Base-by-base conservation (phyloP, 2,797 vertebrate species). In the Erpetoichthys calabaricus region DNA sequence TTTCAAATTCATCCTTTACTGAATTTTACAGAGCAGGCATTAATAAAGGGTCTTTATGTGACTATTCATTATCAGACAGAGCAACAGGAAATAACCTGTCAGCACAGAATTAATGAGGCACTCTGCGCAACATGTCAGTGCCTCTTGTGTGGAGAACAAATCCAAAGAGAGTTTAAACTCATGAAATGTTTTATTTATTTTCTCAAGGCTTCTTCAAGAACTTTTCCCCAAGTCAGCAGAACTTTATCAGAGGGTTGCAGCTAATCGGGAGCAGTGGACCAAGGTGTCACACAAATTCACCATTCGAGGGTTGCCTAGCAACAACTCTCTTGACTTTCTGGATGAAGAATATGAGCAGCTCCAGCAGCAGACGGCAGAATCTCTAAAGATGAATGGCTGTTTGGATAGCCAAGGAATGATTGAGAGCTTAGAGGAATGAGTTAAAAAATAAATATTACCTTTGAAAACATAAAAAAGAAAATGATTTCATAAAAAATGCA, bases 231-330 rank as follows among this genome's bases (percentile, higher is more conserved):
- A 77, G 49, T 85, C 94, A 0, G 66, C 84, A 0, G 91, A 94
- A 75, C 86, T 97, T 45, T 97, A 92, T 0, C 91, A 94, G 70
- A 73, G 90, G 0, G 95, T 98, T 69, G 86, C 91, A 7, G 88
- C 91, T 46, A 98, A 98, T 75, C 81, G 91, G 6, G 93, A 94
- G 74, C 94, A 97, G 74, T 98, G 95, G 95, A 90, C 87, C 62
- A 94, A 92, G 72, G 93, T 98, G 50, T 95, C 94, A 7, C 91
- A 98, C 79, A 98, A 95, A 65, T 98, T 97, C 87, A 96, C 90
- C 73, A 91, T 95, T 72, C 82, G 94, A 0, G 95, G 95, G 7
- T 77, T 98, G 71, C 95, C 95, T 3, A 98, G 94, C 72, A 93
- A 97, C 89, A 97, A 98, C 77, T 97, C 93, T 3, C 74, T 98